Conservation (phyloP, 2,888 invertebrate genomes). For the Drosophila kuntzei region DNA sequence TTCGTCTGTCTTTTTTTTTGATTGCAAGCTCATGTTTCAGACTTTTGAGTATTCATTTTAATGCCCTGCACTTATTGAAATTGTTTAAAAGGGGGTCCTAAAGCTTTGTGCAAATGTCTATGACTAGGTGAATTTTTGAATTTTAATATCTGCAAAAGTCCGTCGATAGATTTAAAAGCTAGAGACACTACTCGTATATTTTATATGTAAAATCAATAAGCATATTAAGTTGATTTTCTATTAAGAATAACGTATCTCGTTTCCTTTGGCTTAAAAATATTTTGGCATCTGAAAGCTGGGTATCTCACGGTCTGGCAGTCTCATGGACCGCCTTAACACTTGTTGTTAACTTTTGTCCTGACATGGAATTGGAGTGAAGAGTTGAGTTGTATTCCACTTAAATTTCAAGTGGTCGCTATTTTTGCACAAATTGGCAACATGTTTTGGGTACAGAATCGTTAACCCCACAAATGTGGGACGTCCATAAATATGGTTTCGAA, state of each 20-base stretch:
- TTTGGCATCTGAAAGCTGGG: background rate
- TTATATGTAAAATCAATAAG: too few species aligned
- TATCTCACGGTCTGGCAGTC: background rate
- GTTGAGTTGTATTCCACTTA: constrained; percentile 8
- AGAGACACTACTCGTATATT: too few species aligned
- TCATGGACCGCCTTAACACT: background rate
- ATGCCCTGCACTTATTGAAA: background rate
- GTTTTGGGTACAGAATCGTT: constrained; percentile 14
- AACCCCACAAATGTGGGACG: constrained; percentile 14
- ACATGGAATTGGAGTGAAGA: background rate
- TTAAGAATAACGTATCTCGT: background rate
- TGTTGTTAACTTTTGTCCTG: constrained; percentile 7
- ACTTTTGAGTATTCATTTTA: background rate
- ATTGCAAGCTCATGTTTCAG: background rate
- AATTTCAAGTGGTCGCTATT: constrained; percentile 26
- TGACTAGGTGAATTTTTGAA: background rate
- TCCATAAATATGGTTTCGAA: constrained; percentile 42
- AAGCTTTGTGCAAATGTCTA: background rate
- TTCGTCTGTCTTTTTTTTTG: background rate
- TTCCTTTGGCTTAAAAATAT: background rate
- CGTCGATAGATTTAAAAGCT: too few species aligned
- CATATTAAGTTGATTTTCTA: too few species aligned
- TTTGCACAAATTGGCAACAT: constrained; percentile 39
- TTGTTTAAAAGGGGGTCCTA: background rate
- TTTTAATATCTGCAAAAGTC: too few species aligned